These are phyloP conservation scores for Murina feae DNA, from an alignment of 2,113 vertebrate genomes.

Conservation along the genomic window DNA sequence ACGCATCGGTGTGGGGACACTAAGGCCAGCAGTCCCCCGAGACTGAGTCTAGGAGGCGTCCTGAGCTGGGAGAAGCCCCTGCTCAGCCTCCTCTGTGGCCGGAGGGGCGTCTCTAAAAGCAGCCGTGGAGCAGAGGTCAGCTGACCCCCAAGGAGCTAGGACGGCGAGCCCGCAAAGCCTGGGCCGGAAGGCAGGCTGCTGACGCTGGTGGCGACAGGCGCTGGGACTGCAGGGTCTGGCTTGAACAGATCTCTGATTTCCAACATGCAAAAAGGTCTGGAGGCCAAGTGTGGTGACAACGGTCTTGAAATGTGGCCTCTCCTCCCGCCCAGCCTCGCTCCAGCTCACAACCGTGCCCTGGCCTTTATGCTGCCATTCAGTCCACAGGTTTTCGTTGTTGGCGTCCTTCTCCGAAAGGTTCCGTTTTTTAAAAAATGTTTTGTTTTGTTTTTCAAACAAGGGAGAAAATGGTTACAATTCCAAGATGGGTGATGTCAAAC, in stretches of 20 bases:
- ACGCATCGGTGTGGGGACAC: neutral
- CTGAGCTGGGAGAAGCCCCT: rapidly evolving
- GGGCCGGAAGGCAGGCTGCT: neutral
- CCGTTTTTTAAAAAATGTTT: neutral
- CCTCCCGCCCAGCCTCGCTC: neutral
- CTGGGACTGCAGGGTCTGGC: neutral
- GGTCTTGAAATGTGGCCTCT: neutral
- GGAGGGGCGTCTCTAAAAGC: neutral
- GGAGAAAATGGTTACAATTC: neutral
- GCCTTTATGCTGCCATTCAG: rapidly evolving
- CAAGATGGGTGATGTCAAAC: neutral
- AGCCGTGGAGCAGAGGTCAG: neutral
- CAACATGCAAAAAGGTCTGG: neutral
- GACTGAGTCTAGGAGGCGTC: neutral
- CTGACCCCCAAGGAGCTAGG: neutral
- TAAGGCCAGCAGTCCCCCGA: rapidly evolving
- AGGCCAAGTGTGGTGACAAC: neutral
- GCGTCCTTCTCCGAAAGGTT: neutral
- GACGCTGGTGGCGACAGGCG: rapidly evolving
- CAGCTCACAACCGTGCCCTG: neutral
- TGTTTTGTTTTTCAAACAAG: neutral
- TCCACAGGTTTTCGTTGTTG: neutral
- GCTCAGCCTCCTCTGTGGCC: rapidly evolving
- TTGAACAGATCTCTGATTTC: rapidly evolving
- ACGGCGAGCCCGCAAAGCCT: rapidly evolving